Conservation (phyloP, 2,113 vertebrate genomes). For the Malurus alboscapulatus region DNA sequence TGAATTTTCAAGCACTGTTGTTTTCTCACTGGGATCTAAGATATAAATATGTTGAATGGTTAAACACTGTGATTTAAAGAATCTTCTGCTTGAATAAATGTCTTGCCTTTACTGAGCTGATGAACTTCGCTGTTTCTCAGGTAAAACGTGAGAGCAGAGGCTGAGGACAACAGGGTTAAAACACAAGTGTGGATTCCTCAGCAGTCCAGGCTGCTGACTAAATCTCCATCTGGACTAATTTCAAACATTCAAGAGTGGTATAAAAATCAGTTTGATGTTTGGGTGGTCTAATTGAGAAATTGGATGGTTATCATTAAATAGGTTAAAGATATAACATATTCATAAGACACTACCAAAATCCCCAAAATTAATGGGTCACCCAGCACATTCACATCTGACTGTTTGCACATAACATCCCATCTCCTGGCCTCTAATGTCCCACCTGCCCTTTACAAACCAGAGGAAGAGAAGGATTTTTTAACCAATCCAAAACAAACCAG, state of each 20-base stretch:
- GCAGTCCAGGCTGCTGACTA: neutral
- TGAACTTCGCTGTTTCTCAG: neutral
- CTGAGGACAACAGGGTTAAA: neutral
- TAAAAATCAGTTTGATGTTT: neutral
- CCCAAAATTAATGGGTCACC: neutral
- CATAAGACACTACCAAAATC: neutral
- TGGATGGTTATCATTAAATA: neutral
- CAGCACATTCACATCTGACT: neutral
- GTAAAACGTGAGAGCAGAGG: neutral
- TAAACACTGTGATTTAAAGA: neutral
- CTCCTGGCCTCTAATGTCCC: neutral
- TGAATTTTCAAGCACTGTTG: neutral
- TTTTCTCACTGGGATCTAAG: neutral
- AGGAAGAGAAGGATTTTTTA: neutral
- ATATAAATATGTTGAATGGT: neutral
- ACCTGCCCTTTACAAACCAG: neutral
- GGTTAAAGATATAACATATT: neutral
- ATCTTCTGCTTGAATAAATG: neutral
- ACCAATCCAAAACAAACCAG: neutral
- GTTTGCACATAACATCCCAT: neutral
- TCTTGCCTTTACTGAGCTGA: neutral
- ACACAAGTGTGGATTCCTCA: neutral
- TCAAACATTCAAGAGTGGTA: neutral
- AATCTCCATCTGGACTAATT: neutral
- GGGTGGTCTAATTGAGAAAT: neutral